These are phyloP conservation scores for Pogoniulus pusillus DNA, from an alignment of 2,797 vertebrate genomes.

Conservation along the genomic window DNA sequence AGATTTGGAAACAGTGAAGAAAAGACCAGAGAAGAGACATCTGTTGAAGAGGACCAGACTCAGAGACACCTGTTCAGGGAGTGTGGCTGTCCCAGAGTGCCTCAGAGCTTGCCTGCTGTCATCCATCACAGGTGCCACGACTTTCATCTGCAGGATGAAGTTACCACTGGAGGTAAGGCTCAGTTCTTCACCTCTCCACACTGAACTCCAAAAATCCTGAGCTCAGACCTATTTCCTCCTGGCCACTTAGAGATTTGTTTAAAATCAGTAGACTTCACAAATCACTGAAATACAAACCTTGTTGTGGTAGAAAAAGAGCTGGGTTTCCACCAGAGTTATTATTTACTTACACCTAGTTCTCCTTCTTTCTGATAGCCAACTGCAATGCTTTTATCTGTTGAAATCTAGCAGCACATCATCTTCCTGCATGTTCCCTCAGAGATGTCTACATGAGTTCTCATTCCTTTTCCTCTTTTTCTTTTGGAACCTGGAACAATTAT, in stretches of 20 bases:
- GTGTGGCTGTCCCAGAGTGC: neutral
- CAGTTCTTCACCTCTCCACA: neutral
- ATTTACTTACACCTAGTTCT: neutral
- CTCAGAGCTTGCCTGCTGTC: neutral
- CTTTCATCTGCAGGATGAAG: neutral
- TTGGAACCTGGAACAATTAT: neutral
- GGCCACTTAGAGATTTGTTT: neutral
- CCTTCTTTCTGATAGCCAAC: neutral
- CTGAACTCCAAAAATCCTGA: neutral
- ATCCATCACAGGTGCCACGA: neutral
- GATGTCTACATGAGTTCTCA: neutral
- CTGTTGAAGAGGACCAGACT: neutral
- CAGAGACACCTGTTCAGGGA: neutral
- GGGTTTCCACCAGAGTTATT: neutral
- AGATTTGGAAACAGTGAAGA: neutral
- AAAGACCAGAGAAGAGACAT: neutral
- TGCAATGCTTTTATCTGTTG: slow-evolving; percentile 25
- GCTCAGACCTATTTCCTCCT: neutral
- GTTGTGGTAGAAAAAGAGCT: neutral
- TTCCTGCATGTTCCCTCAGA: neutral
- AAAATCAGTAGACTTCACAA: neutral
- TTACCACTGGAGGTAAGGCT: neutral
- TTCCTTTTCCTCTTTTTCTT: slow-evolving; percentile 2
- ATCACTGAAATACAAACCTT: neutral
- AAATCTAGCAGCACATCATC: neutral